Conservation (phyloP, 2,113 vertebrate species). For the Ammodytes dubius region DNA sequence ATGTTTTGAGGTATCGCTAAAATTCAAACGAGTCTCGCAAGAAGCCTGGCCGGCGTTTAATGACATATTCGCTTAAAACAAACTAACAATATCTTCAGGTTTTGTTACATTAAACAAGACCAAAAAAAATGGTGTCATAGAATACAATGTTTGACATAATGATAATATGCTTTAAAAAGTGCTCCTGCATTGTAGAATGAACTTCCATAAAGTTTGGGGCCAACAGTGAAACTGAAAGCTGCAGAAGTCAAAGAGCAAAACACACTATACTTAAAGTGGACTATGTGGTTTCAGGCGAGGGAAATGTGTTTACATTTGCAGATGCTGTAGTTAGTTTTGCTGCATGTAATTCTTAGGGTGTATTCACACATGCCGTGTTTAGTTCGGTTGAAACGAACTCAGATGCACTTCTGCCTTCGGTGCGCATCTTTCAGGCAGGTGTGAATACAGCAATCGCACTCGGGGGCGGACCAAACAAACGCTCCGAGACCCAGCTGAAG, state of each 20-base stretch:
- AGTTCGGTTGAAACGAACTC: no score
- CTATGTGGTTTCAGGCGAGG: no score
- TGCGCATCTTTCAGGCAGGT: no score
- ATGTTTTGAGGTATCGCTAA: not conserved
- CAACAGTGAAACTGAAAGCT: not conserved
- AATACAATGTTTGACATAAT: not conserved
- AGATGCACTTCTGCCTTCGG: no score
- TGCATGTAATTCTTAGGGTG: no score
- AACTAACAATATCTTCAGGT: constrained; percentile 10
- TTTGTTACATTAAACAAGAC: constrained; percentile 18
- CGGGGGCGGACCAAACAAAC: no score
- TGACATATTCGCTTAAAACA: constrained; percentile 14
- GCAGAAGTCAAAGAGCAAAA: not conserved
- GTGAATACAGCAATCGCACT: no score
- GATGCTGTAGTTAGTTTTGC: no score
- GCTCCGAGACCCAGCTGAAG: no score
- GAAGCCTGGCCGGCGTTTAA: constrained; percentile 11
- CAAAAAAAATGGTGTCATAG: constrained; percentile 15
- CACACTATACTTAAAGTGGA: not conserved
- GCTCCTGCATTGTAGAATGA: not conserved
- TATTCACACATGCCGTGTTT: no score
- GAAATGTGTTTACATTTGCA: no score
- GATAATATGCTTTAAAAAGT: not conserved
- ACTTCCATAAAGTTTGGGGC: not conserved
- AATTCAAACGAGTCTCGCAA: constrained; percentile 22